Conservation (phyloP, 1,140 invertebrate genomes). For the Campoletis sonorensis region DNA sequence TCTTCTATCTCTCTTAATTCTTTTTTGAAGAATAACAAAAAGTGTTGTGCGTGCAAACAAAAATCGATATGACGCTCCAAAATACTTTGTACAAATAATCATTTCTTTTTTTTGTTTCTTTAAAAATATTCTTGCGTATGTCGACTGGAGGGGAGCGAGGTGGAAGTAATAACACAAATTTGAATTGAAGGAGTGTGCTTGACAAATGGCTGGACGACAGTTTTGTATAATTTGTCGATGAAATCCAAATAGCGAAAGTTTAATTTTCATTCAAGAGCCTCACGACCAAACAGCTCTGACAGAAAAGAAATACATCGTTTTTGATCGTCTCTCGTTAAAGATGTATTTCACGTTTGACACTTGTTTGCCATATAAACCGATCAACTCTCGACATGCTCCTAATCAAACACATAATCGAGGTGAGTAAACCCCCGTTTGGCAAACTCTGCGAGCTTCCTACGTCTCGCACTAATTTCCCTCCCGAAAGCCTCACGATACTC, state of each 20-base stretch:
- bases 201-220: conserved; percentile 27
- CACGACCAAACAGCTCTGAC: neutral
- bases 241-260: neutral
- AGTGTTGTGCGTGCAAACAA: neutral
- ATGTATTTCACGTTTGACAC: neutral
- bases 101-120: neutral
- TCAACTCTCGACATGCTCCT: neutral
- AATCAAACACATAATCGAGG: neutral
- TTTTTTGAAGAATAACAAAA: conserved; percentile 1
- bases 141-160: too few species aligned
- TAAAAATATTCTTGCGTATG: too few species aligned
- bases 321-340: neutral
- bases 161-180: neutral
- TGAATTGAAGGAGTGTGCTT: neutral
- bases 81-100: neutral
- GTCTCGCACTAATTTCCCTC: too few species aligned
- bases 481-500: too few species aligned
- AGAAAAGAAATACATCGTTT: neutral
- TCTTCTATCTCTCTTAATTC: neutral
- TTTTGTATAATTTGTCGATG: conserved; percentile 12
- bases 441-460: neutral
- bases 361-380: neutral
- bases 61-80: neutral
- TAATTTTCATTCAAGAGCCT: neutral
- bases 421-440: neutral